Conservation (phyloP, 2,113 vertebrate species). For the Leptodactylus fuscus region DNA sequence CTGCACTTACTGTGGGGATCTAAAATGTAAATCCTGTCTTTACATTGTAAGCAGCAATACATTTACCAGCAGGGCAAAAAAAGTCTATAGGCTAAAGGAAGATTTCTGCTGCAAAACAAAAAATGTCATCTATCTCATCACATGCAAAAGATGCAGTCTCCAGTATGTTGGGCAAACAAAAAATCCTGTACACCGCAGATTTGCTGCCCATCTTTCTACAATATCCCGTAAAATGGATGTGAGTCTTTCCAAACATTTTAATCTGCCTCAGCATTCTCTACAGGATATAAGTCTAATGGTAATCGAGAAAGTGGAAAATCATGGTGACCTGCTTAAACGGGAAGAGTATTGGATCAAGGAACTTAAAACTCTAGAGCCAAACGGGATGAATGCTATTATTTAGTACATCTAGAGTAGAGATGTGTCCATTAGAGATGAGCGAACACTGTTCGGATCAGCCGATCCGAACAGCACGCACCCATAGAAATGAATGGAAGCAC, state of each 20-base stretch:
- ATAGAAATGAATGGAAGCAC: too few species aligned
- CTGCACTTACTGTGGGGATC: slow-evolving; percentile 22
- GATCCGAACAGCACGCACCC: too few species aligned
- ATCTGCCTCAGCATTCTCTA: neutral
- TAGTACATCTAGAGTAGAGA: too few species aligned
- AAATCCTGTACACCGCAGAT: neutral
- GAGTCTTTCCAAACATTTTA: neutral
- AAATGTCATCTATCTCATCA: slow-evolving; percentile 30
- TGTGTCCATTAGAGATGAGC: too few species aligned
- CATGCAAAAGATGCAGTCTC: slow-evolving; percentile 17
- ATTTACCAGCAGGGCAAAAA: slow-evolving; percentile 3
- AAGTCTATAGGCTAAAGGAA: neutral
- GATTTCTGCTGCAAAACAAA: neutral
- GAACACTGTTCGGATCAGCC: too few species aligned
- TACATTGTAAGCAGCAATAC: slow-evolving; percentile 10
- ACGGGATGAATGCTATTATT: neutral
- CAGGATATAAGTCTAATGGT: neutral
- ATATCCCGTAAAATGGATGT: neutral
- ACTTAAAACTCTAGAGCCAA: neutral
- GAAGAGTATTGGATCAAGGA: slow-evolving; percentile 14
- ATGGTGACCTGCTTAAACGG: neutral
- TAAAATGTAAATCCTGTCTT: neutral
- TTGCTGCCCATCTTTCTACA: slow-evolving; percentile 5
- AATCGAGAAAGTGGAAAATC: neutral
- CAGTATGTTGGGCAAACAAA: slow-evolving; percentile 30